A percentile compares a stretch with the other conserved stretches of the same genome.
These are phyloP conservation scores for Menura novaehollandiae DNA, from an alignment of 2,113 vertebrate species.

Conservation along the genomic window DNA sequence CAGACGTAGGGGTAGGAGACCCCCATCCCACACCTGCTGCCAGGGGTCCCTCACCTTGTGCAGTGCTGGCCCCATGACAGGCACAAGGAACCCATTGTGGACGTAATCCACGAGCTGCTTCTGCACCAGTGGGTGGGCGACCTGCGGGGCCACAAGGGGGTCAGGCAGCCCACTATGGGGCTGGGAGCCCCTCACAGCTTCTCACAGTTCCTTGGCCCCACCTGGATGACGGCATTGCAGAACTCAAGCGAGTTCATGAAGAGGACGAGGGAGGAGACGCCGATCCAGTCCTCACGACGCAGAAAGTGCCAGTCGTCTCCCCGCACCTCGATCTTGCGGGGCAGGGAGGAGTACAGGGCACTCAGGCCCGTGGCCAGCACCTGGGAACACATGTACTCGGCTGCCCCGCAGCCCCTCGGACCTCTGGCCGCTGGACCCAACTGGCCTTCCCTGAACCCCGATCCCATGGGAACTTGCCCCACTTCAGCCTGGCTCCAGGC, in stretches of 20 bases:
- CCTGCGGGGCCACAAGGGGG: constrained; percentile 45
- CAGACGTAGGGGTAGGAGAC: neutral
- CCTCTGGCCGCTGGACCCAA: neutral
- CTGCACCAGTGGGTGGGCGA: constrained; percentile 89
- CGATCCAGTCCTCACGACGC: constrained; percentile 91
- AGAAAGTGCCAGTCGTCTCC: constrained; percentile 96
- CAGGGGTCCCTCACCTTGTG: constrained; percentile 82
- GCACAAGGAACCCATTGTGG: constrained; percentile 94
- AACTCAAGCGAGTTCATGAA: constrained; percentile 98
- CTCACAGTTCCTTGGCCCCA: neutral
- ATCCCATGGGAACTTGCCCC: neutral
- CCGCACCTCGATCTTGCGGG: constrained; percentile 91
- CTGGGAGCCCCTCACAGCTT: neutral
- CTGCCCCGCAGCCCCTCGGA: neutral
- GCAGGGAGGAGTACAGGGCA: constrained; percentile 94
- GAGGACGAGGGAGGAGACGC: constrained; percentile 87
- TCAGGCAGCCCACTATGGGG: neutral
- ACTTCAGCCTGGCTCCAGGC: neutral
- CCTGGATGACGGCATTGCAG: constrained; percentile 95
- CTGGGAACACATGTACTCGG: constrained; percentile 57
- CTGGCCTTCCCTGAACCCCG: neutral
- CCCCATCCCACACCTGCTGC: neutral
- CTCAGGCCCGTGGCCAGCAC: constrained; percentile 95
- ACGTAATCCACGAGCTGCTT: constrained; percentile 93
- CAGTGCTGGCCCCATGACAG: constrained; percentile 92